phyloP scores from a whole-genome alignment of 2,113 vertebrate species.

The Spea multiplicata region DNA sequence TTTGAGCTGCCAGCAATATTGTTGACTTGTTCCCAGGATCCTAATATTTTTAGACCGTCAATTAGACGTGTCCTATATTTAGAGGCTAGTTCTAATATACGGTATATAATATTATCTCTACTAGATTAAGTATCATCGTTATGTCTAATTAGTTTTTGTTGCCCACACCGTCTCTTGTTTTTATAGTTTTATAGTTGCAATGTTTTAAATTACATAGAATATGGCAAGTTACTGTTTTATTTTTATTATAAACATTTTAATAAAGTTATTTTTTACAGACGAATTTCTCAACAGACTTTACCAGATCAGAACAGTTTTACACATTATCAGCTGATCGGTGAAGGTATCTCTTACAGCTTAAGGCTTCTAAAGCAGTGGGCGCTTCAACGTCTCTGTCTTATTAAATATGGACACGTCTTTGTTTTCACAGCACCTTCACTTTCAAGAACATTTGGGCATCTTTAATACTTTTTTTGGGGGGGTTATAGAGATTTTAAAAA shows the following conservation, averaged over 20 bases:
- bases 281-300: neutral
- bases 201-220: too few relatives aligned
- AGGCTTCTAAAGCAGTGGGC: neutral
- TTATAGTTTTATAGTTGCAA: too few relatives aligned
- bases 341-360: neutral
- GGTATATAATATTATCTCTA: too few relatives aligned
- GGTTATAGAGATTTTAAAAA: too few relatives aligned
- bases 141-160: too few relatives aligned
- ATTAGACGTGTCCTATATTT: too few relatives aligned
- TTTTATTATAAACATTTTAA: neutral
- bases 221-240: neutral
- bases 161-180: too few relatives aligned
- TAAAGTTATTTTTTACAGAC: neutral
- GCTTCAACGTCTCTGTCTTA: neutral
- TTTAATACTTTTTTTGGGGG: neutral
- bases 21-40: too few relatives aligned
- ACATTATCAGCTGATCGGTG: neutral
- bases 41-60: too few relatives aligned
- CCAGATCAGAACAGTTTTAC: neutral
- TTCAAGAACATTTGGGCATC: neutral
- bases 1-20: too few relatives aligned
- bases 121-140: too few relatives aligned
- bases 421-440: slow-evolving; percentile 24
- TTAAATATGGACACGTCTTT: slow-evolving; percentile 41
- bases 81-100: too few relatives aligned